Base-by-base conservation (phyloP, 2,888 invertebrate genomes). In the Tenthredo distinguenda region DNA sequence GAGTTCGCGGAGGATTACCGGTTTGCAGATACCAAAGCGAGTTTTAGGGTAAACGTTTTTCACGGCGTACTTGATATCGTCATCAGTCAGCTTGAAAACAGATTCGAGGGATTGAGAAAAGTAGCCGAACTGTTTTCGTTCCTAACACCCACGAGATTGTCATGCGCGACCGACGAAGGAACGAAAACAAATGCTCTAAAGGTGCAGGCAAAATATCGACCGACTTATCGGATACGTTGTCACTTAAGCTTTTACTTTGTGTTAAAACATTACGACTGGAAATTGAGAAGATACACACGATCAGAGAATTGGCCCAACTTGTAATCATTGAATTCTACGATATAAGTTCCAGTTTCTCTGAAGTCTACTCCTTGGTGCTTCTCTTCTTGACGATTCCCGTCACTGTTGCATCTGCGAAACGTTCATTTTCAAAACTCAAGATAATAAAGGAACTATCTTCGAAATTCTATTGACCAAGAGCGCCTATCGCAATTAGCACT, bases 191-290 rank as follows among this genome's bases (percentile, higher is more conserved):
- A 85, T 85, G 82, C 71, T 86, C 50, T 68, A 87, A 87, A 89
- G 87, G 86, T 89, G 88, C 88, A 88, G 88, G 79, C 84, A 89
- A 85, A 71, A 71, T 89, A 89, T 86, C 89, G 86, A 88, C 72
- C 68, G 89, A 89, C 89, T 90, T 88, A 87, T 88, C 86, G 12
- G 88, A 88, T 89, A 87, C 87, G 88, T 88, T 89, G 85, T 87
- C 86, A 72, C 87, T 87, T 82, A 86, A 68, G 86, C 89, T 90
- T 89, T 87, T 88, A 76, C 87, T 89, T 86, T 87, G 89, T 88
- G 89, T 88, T 88, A 74, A 87, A 84, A 85, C 83, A 72, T 86
- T 71, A 71, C 71, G 71, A 71, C 71, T 37, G 71, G 71, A 71
- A 71, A 71, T 71, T 34, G 71, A 71, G 71, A 71, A 71, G 71